These are phyloP conservation scores for Typhlomys cinereus DNA, from an alignment of 2,113 vertebrate genomes.

Conservation along the genomic window DNA sequence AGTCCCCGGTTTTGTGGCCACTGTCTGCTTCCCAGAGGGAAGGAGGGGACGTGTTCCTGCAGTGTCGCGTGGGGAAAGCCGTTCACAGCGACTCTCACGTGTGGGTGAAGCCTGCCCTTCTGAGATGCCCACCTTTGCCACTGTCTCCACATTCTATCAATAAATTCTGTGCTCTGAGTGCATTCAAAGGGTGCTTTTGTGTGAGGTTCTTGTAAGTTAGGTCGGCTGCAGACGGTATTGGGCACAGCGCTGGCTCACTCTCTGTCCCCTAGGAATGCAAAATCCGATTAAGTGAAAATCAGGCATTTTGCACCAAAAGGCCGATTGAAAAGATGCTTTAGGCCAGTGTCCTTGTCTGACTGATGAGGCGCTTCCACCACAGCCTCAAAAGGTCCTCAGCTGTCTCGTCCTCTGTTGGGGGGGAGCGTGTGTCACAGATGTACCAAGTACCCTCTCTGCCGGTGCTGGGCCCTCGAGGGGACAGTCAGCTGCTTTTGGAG, in stretches of 20 bases:
- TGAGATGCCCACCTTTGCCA: neutral
- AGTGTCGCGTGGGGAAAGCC: neutral
- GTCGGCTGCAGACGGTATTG: neutral
- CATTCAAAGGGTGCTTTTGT: slow-evolving; percentile 41
- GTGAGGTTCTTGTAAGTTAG: slow-evolving; percentile 59
- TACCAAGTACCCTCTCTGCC: too few species aligned
- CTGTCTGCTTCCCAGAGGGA: slow-evolving; percentile 3
- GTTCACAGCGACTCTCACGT: neutral
- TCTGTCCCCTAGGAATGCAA: neutral
- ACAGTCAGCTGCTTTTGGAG: neutral
- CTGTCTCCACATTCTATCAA: slow-evolving; percentile 35
- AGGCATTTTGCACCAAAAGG: neutral
- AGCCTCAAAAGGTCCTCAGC: neutral
- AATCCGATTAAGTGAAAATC: slow-evolving; percentile 37
- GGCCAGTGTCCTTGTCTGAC: neutral
- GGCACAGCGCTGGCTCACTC: too few species aligned
- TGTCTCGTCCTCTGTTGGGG: neutral
- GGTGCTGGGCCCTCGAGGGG: neutral
- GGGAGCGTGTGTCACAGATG: rapidly evolving
- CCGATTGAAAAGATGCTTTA: neutral
- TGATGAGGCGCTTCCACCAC: neutral
- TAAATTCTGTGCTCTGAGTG: slow-evolving; percentile 65
- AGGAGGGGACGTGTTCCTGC: neutral
- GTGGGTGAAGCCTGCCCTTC: slow-evolving; percentile 5
- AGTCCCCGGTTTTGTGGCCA: slow-evolving; percentile 1